Percentiles rank a stretch among this genome's conserved stretches.
Conservation (phyloP, 2,113 vertebrate genomes). For the human (Homo sapiens) region DNA sequence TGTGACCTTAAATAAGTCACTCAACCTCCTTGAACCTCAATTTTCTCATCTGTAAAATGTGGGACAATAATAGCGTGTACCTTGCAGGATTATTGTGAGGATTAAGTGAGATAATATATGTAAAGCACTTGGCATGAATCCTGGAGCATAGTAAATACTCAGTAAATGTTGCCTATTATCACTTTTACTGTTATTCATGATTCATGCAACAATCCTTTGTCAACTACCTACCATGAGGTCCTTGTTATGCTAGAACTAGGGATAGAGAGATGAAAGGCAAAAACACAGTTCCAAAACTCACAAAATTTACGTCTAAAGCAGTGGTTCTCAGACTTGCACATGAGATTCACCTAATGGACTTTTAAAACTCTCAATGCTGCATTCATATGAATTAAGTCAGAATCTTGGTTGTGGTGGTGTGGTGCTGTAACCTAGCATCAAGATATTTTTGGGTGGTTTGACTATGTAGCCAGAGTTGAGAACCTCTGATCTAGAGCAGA, state of each 20-base stretch:
- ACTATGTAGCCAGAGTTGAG: background rate
- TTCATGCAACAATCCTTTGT: background rate
- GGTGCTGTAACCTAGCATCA: background rate
- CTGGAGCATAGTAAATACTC: background rate
- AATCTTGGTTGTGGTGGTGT: background rate
- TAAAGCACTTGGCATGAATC: background rate
- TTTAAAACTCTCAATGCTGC: background rate
- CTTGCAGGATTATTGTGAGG: background rate
- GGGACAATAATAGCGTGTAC: background rate
- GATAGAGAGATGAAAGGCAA: background rate
- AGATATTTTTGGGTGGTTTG: background rate
- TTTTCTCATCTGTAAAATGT: constrained; percentile 26
- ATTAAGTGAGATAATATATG: background rate
- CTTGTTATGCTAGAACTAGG: background rate
- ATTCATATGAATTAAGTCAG: background rate
- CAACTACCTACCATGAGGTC: background rate
- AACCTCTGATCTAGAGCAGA: background rate
- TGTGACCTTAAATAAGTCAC: background rate
- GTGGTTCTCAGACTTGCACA: background rate
- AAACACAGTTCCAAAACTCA: background rate
- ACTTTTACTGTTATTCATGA: background rate
- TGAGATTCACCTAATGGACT: background rate
- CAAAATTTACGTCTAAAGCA: background rate
- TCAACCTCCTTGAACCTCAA: background rate
- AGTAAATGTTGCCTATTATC: background rate